Evolutionary conservation across 1,140 invertebrate species (phyloP).

Genomic region (Oedothorax gibbosus): DNA sequence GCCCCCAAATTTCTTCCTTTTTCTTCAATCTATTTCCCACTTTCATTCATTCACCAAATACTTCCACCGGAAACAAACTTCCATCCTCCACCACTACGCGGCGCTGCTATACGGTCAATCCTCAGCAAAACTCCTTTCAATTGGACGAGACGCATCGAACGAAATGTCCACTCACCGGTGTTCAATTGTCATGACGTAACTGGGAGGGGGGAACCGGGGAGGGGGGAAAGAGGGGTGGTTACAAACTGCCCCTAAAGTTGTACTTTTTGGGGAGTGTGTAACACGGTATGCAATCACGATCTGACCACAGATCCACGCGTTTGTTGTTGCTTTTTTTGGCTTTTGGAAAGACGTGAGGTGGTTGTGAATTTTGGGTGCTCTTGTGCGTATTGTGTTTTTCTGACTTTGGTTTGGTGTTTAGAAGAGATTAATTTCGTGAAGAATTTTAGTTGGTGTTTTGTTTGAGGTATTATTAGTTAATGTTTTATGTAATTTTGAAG

Average conservation of each 20-base stretch:
- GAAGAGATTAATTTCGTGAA: too few species aligned
- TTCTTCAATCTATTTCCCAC: not conserved
- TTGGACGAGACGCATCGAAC: slow-evolving; percentile 11
- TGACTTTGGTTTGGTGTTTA: too few species aligned
- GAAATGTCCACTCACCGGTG: not conserved
- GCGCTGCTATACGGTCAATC: slow-evolving; percentile 49
- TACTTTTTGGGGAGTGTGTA: slow-evolving; percentile 1
- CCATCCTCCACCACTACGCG: not conserved
- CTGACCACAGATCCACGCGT: not conserved
- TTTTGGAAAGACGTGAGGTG: not conserved
- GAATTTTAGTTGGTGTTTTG: too few species aligned
- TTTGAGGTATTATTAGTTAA: too few species aligned
- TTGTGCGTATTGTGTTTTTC: too few species aligned
- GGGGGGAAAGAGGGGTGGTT: slow-evolving; percentile 12
- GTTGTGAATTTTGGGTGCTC: not conserved
- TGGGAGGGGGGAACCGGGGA: slow-evolving; percentile 3
- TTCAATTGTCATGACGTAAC: slow-evolving; percentile 31
- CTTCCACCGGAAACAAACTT: slow-evolving; percentile 19
- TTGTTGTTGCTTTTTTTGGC: not conserved
- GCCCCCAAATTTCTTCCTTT: not conserved
- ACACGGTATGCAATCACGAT: slow-evolving; percentile 16
- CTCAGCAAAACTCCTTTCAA: not conserved
- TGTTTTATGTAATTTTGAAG: too few species aligned
- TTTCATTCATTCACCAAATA: not conserved
- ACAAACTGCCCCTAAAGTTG: slow-evolving; percentile 48